Evolutionary conservation across 2,113 vertebrate genomes (phyloP), one percentile per base, ranked within the genome.

Genomic region (Capreolus pygargus): DNA sequence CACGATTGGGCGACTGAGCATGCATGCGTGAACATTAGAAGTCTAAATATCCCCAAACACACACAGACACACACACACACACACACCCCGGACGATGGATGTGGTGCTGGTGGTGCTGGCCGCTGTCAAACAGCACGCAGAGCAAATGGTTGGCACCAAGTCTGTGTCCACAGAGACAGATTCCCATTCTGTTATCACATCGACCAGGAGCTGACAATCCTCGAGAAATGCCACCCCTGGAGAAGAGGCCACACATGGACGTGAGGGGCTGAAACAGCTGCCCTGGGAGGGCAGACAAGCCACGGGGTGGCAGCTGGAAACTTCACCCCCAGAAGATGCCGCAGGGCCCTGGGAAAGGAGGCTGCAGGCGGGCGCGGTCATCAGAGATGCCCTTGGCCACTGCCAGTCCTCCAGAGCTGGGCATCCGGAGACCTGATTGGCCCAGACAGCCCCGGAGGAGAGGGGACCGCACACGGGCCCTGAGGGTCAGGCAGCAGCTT

Each of bases 321-420:
- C 16, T 5, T 15, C 5, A 2, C 14, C 1, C 1, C 23, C 10
- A 0, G 3, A 13, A 0, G 39, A 58, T 0, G 1, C 58, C 3
- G 3, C 47, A 2, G 30, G 5, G 36, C 1, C 2, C 55, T 55
- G 10, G 86, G 17, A 19, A 60, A 64, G 11, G 67, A 50, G 30
- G 13, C 8, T 1, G 12, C 14, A 12, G 45, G 30, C 14, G 8
- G 25, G 36, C 7, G 0, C 1, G 0, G 25, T 57, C 33, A 15
- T 8, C 12, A 10, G 16, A 14, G 14, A 30, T 2, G 9, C 10
- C 43, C 14, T 52, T 0, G 3, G 43, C 6, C 4, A 9, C 14
- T 7, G 19, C 15, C 21, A 7, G 14, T 6, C 11, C 4, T 23
- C n/a, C 21, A 4, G 52, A 4, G 33, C 7, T 2, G 33, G 74